These are phyloP conservation scores for Auanema sp. DNA, from an alignment of 2,888 invertebrate genomes.

Conservation along the genomic window DNA sequence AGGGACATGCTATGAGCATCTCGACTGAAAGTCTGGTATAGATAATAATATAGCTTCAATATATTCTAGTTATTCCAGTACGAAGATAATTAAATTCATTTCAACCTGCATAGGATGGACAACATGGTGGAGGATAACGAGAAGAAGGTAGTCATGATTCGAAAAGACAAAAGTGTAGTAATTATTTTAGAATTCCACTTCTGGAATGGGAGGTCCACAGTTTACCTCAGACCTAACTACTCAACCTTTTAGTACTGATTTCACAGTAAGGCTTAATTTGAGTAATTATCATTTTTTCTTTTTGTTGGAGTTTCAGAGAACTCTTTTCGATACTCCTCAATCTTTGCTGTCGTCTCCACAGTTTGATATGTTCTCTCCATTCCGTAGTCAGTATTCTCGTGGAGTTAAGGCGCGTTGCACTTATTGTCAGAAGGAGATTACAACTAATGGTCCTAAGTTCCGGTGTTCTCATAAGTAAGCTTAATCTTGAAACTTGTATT, in stretches of 20 bases:
- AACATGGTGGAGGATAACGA: too few relatives aligned
- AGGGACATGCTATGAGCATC: constrained; percentile 7
- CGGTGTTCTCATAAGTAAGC: constrained; percentile 12
- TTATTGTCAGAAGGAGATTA: constrained; percentile 11
- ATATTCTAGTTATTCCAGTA: not conserved
- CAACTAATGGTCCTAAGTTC: constrained; percentile 9
- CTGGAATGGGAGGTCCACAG: too few relatives aligned
- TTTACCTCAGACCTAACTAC: too few relatives aligned
- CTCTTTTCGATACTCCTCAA: constrained; percentile 14
- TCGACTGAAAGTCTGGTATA: constrained; percentile 4
- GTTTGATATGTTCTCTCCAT: constrained; percentile 14
- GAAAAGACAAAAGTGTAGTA: too few relatives aligned
- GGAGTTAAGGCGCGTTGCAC: constrained; percentile 10
- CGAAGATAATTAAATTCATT: not conserved
- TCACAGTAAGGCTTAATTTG: too few relatives aligned
- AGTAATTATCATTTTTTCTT: too few relatives aligned
- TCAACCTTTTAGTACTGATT: too few relatives aligned
- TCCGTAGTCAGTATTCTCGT: constrained; percentile 1
- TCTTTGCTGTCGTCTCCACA: constrained; percentile 15
- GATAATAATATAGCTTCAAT: too few relatives aligned
- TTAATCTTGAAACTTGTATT: not conserved
- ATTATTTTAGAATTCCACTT: too few relatives aligned
- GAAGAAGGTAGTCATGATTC: too few relatives aligned
- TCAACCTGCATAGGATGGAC: not conserved
- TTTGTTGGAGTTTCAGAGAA: constrained; percentile 8